phyloP scores from a whole-genome alignment of 1,140 invertebrate species.

The Aethina tumida region DNA sequence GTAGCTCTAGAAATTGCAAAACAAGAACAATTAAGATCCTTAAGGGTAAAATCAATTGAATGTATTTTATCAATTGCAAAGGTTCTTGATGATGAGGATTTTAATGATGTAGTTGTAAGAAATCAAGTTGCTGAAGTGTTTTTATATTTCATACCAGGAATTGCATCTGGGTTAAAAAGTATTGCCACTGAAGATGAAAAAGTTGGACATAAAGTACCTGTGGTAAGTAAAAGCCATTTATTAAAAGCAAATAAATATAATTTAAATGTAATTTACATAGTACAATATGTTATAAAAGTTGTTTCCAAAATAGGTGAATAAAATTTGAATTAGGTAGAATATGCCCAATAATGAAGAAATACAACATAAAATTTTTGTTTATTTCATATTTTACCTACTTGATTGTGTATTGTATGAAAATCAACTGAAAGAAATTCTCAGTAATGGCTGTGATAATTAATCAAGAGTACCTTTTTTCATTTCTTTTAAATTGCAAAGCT shows the following conservation, averaged over 20 bases:
- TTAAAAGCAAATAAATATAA: too few relatives aligned
- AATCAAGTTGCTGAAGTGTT: slow-evolving; percentile 44
- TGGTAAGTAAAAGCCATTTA: slow-evolving; percentile 43
- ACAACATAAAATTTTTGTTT: too few relatives aligned
- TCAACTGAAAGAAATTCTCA: too few relatives aligned
- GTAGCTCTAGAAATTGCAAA: slow-evolving; percentile 47
- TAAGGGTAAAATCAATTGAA: slow-evolving; percentile 47
- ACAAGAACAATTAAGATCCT: slow-evolving; percentile 41
- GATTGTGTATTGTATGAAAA: too few relatives aligned
- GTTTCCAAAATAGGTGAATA: too few relatives aligned
- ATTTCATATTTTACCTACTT: too few relatives aligned
- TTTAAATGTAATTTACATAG: slow-evolving; percentile 1
- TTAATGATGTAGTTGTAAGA: slow-evolving; percentile 35
- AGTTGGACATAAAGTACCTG: slow-evolving; percentile 48
- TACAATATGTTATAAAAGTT: too few relatives aligned
- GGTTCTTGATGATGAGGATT: slow-evolving; percentile 38
- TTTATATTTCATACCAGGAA: slow-evolving; percentile 52
- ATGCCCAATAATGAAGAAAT: too few relatives aligned
- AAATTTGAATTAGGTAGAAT: too few relatives aligned
- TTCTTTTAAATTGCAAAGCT: too few relatives aligned
- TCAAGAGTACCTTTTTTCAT: too few relatives aligned
- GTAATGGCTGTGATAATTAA: too few relatives aligned
- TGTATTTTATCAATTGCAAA: slow-evolving; percentile 47
- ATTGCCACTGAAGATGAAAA: slow-evolving; percentile 44
- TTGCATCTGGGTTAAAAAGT: slow-evolving; percentile 45